Percentiles rank a stretch among this genome's conserved stretches.
Evolutionary conservation across 2,888 invertebrate species (phyloP).

Genomic region (Philhelius pedissequus): DNA sequence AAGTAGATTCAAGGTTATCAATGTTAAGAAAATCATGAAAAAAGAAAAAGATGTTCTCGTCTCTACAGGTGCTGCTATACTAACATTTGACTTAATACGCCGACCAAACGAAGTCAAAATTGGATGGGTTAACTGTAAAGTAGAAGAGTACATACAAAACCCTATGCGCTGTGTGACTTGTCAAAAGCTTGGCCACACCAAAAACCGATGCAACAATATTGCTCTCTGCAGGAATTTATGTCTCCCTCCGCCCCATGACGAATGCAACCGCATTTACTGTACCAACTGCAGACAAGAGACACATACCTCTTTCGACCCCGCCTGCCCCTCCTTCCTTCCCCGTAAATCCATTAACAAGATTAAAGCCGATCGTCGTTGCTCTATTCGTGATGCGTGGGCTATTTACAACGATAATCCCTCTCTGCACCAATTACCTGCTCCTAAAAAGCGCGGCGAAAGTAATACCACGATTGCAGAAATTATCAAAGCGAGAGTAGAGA

Average conservation of each 20-base stretch:
- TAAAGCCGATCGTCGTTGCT: too few relatives aligned
- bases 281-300: not conserved
- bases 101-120: not conserved
- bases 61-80: not conserved
- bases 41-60: not conserved
- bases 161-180: not conserved
- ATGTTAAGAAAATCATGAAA: not conserved
- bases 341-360: too few relatives aligned
- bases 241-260: not conserved
- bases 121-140: slow-evolving; percentile 1
- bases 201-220: not conserved
- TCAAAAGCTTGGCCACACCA: not conserved
- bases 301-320: not conserved
- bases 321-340: too few relatives aligned
- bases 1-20: not conserved
- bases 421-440: not conserved
- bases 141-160: not conserved
- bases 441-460: not conserved
- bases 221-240: not conserved
- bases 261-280: not conserved
- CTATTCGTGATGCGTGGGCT: too few relatives aligned
- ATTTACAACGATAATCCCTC: not conserved
- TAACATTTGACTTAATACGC: not conserved
- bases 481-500: not conserved
- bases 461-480: not conserved